Conservation (phyloP, 2,113 vertebrate genomes). For the Chaetodon auriga region DNA sequence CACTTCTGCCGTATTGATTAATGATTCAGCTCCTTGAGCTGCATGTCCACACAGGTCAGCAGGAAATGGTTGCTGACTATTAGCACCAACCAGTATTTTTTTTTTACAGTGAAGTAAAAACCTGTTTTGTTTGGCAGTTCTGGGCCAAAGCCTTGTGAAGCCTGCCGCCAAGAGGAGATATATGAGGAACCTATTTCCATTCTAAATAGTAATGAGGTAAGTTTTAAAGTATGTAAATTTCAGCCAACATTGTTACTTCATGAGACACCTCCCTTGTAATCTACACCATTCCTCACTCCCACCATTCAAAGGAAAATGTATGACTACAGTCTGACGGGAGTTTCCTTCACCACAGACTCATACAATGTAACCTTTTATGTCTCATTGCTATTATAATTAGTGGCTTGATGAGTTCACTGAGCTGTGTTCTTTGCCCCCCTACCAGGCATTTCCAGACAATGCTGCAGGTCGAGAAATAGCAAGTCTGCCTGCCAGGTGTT, state of each 20-base stretch:
- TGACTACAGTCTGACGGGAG: background rate
- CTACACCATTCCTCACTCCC: background rate
- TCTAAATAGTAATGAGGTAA: slow-evolving; percentile 84
- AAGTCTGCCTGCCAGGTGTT: slow-evolving; percentile 90
- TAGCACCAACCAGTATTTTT: background rate
- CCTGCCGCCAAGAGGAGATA: slow-evolving; percentile 91
- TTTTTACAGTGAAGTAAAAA: slow-evolving; percentile 24
- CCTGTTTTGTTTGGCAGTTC: slow-evolving; percentile 80
- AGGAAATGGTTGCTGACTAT: slow-evolving; percentile 34
- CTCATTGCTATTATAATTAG: background rate
- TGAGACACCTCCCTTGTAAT: slow-evolving; percentile 2
- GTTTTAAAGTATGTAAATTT: background rate
- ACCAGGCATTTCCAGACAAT: slow-evolving; percentile 92
- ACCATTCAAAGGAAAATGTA: background rate
- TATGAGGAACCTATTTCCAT: slow-evolving; percentile 92
- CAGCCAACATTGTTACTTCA: background rate
- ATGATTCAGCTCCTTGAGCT: slow-evolving; percentile 16
- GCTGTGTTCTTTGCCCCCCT: background rate
- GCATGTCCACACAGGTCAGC: slow-evolving; percentile 7
- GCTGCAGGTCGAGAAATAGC: slow-evolving; percentile 94
- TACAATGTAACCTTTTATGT: slow-evolving; percentile 21
- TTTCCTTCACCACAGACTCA: slow-evolving; percentile 8
- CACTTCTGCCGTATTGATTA: background rate
- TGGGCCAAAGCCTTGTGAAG: slow-evolving; percentile 92
- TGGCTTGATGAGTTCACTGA: slow-evolving; percentile 9